Evolutionary conservation across 1,140 invertebrate genomes (phyloP), one percentile per base, ranked within the genome.

Genomic region (Hycleus cichorii): DNA sequence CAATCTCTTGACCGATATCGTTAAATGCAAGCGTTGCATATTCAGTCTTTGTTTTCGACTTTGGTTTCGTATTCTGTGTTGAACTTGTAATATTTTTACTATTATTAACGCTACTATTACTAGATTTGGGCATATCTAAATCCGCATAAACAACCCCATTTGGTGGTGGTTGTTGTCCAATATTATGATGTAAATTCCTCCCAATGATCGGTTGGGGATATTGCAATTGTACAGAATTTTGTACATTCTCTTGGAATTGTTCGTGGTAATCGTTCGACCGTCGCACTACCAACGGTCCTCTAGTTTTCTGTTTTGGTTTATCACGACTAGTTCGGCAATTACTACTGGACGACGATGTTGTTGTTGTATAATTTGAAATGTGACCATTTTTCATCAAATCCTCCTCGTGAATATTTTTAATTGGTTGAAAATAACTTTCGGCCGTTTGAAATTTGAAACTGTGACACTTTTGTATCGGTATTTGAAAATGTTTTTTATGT

Each of bases 11-110:
- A 66, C 83, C 83, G 59, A 84, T 78, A 70, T 89, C 87, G 70
- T 87, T 85, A 75, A 89, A 90, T 74, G 86, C 86, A 59, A 89
- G 79, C 64, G 86, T 85, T 44, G 85, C 82, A 69, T 89, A 87
- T 71, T 89, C 85, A 68, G 83, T 85, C 72, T 76, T 76, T 57
- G 63, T 59, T 66, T 73, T 72, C 26, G 62, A 56, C 56, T 71
- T 72, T 60, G 64, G 66, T 32, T 47, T 59, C 40, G 64, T 60
- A 43, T 50, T 63, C 44, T 60, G 60, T 11, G 52, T 58, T 6
- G 59, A 62, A 10, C 62, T 64, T 40, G 46, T 52, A 40, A 50
- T 43, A 45, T 65, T 67, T 48, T 58, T 65, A 39, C 48, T 66
- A 27, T 51, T 52, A 45, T 48, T 45, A 18, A 18, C 18, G 2